phyloP scores from a whole-genome alignment of 2,113 vertebrate genomes.

The Colistium nudipinnis region DNA sequence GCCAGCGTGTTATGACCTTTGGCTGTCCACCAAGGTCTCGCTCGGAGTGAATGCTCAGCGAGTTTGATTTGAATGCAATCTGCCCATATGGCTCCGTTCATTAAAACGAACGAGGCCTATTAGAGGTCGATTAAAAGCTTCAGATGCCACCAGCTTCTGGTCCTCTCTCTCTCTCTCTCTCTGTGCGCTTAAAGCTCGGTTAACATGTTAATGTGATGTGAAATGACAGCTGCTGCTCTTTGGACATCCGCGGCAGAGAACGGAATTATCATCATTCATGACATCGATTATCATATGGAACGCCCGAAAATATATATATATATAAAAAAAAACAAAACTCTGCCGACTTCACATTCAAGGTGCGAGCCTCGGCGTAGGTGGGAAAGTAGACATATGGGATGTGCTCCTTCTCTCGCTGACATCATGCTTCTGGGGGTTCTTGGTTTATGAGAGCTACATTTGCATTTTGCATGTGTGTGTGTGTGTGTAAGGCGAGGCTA shows the following conservation, averaged over 20 bases:
- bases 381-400: slow-evolving; percentile 54
- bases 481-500: background rate
- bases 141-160: slow-evolving; percentile 59
- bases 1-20: slow-evolving; percentile 60
- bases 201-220: slow-evolving; percentile 63
- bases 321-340: slow-evolving; percentile 39
- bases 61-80: slow-evolving; percentile 65
- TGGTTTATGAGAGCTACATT: slow-evolving; percentile 26
- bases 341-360: slow-evolving; percentile 52
- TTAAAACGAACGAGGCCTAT: slow-evolving; percentile 74
- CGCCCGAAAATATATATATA: slow-evolving; percentile 27
- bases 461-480: slow-evolving; percentile 8
- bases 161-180: slow-evolving; percentile 39
- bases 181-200: slow-evolving; percentile 42
- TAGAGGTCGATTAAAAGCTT: slow-evolving; percentile 75
- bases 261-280: slow-evolving; percentile 53
- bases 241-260: slow-evolving; percentile 44
- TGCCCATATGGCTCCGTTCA: slow-evolving; percentile 71
- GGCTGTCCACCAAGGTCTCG: slow-evolving; percentile 66
- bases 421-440: slow-evolving; percentile 36
- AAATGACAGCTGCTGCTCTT: slow-evolving; percentile 69
- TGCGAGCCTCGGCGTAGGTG: slow-evolving; percentile 64
- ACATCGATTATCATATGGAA: slow-evolving; percentile 57
- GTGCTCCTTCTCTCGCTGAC: slow-evolving; percentile 15
- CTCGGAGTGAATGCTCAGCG: slow-evolving; percentile 40